phyloP scores from a whole-genome alignment of 2,797 vertebrate genomes.

The Typhlichthys subterraneus region DNA sequence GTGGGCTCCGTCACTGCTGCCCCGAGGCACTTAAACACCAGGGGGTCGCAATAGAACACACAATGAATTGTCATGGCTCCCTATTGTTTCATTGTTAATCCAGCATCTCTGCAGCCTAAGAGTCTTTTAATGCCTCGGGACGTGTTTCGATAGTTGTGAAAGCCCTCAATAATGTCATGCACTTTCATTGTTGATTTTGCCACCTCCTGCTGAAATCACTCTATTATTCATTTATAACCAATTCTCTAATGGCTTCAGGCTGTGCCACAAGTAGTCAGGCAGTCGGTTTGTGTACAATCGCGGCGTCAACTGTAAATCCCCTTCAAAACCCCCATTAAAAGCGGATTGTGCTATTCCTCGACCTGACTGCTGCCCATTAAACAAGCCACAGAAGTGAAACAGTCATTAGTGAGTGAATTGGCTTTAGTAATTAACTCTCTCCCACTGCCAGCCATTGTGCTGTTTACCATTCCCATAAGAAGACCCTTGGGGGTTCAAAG shows the following conservation, averaged over 20 bases:
- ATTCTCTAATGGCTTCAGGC: conserved; percentile 61
- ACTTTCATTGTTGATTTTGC: conserved; percentile 10
- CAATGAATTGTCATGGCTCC: conserved; percentile 49
- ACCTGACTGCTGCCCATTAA: conserved; percentile 64
- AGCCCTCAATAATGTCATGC: conserved; percentile 36
- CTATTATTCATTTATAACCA: conserved; percentile 50
- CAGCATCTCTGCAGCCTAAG: conserved; percentile 8
- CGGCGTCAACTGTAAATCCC: conserved; percentile 37
- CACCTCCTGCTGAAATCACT: conserved; percentile 48
- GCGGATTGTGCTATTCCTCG: conserved; percentile 55
- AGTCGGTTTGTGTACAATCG: conserved; percentile 35
- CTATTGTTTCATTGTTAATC: conserved; percentile 46
- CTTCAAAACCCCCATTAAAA: conserved; percentile 63
- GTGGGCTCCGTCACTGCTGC: conserved; percentile 35
- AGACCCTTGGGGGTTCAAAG: conserved; percentile 46
- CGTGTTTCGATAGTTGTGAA: conserved; percentile 31
- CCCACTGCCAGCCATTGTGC: conserved; percentile 55
- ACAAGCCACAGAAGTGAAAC: conserved; percentile 63
- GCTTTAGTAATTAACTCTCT: conserved; percentile 69
- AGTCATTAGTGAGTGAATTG: conserved; percentile 66
- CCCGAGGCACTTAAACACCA: conserved; percentile 28
- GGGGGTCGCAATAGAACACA: conserved; percentile 22
- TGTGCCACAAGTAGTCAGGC: conserved; percentile 43
- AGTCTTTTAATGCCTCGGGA: conserved; percentile 9
- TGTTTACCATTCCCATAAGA: conserved; percentile 52